phyloP scores from a whole-genome alignment of 2,113 vertebrate species.

The Oenanthe melanoleuca region DNA sequence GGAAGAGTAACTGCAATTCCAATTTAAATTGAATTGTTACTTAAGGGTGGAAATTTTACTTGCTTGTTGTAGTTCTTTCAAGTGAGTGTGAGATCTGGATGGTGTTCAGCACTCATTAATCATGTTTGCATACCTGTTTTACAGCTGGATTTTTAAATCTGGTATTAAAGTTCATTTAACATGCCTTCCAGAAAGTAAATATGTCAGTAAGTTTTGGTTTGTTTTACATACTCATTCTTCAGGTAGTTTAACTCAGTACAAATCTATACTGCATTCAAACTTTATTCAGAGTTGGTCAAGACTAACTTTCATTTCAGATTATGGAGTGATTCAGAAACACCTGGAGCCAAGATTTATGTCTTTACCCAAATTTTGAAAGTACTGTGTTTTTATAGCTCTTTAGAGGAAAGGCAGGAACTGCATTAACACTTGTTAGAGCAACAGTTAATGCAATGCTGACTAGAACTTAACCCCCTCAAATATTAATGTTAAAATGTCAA shows the following conservation, averaged over 20 bases:
- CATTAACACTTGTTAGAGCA: conserved; percentile 77
- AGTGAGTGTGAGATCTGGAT: conserved; percentile 43
- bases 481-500: conserved; percentile 52
- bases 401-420: conserved; percentile 77
- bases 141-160: conserved; percentile 75
- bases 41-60: conserved; percentile 37
- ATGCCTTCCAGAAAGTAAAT: conserved; percentile 67
- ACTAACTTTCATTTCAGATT: conserved; percentile 62
- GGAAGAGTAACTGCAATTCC: conserved; percentile 12
- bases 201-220: conserved; percentile 70
- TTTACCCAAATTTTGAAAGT: conserved; percentile 72
- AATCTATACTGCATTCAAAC: conserved; percentile 40
- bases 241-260: conserved; percentile 53
- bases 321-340: conserved; percentile 75
- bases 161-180: conserved; percentile 68
- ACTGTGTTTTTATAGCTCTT: conserved; percentile 74
- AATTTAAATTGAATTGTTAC: conserved; percentile 50
- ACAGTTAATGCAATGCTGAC: conserved; percentile 72
- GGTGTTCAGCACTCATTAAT: conserved; percentile 66
- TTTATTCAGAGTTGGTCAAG: conserved; percentile 57
- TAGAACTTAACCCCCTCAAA: conserved; percentile 53
- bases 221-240: conserved; percentile 56
- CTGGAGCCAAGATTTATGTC: conserved; percentile 79
- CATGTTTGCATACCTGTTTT: conserved; percentile 58
- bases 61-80: neutral